phyloP scores from a whole-genome alignment of 2,113 vertebrate species.

The Oryzias woworae region DNA sequence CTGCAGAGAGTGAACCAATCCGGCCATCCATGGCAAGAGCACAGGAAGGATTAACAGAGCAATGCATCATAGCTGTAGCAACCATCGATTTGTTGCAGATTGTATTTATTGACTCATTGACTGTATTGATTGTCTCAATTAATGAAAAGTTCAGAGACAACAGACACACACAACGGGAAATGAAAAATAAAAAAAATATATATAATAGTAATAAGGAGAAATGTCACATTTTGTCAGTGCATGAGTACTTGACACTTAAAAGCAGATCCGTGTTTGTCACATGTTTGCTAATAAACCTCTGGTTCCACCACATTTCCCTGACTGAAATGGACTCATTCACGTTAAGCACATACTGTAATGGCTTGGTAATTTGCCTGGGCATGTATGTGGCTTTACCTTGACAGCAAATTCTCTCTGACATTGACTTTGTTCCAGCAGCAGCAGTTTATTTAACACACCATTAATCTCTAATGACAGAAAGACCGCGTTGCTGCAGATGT shows the following conservation, averaged over 20 bases:
- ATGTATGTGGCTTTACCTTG: conserved; percentile 49
- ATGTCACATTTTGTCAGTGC: conserved; percentile 40
- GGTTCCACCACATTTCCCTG: conserved; percentile 48
- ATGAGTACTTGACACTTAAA: conserved; percentile 49
- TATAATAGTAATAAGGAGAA: conserved; percentile 18
- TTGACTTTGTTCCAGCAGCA: conserved; percentile 69
- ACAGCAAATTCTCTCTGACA: conserved; percentile 67
- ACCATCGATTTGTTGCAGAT: conserved; percentile 64
- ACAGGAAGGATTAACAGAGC: conserved; percentile 62
- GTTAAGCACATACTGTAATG: conserved; percentile 52
- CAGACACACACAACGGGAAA: conserved; percentile 38
- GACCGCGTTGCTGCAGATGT: conserved; percentile 73
- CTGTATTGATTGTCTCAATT: conserved; percentile 77
- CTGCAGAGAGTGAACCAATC: conserved; percentile 61
- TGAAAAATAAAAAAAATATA: conserved; percentile 11
- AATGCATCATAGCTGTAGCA: conserved; percentile 68
- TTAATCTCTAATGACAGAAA: conserved; percentile 75
- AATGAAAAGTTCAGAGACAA: conserved; percentile 71
- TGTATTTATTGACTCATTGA: conserved; percentile 77
- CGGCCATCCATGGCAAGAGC: conserved; percentile 58
- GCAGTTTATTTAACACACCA: conserved; percentile 73
- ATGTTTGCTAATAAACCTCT: conserved; percentile 37
- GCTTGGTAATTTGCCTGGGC: conserved; percentile 57
- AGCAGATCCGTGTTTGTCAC: conserved; percentile 53
- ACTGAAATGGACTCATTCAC: conserved; percentile 39